These are phyloP conservation scores for Oreohelix idahoensis DNA, from an alignment of 1,140 invertebrate species.

Conservation along the genomic window DNA sequence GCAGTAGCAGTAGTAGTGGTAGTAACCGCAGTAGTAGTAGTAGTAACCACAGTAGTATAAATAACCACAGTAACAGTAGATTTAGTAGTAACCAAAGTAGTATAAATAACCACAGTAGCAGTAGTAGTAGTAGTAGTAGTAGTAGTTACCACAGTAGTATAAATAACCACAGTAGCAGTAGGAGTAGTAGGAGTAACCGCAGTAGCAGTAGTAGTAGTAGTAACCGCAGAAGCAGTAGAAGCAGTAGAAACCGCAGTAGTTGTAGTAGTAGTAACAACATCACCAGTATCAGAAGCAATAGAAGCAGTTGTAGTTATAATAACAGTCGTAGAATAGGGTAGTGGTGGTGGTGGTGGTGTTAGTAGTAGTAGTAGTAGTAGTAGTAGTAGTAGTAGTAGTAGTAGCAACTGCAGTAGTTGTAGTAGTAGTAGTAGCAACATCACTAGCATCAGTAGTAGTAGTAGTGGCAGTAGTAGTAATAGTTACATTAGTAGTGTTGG, in stretches of 20 bases:
- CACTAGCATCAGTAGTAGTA: conserved; percentile 4
- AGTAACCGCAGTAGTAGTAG: too few relatives aligned
- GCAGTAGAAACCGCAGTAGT: too few relatives aligned
- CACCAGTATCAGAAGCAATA: too few relatives aligned
- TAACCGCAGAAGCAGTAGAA: background rate
- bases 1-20: too few relatives aligned
- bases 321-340: background rate
- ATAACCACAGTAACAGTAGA: background rate
- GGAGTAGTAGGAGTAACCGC: too few relatives aligned
- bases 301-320: background rate
- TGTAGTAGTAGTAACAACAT: too few relatives aligned
- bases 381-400: conserved; percentile 11
- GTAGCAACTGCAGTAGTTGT: too few relatives aligned
- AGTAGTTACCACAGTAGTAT: background rate
- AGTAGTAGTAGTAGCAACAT: too few relatives aligned
- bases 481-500: too few relatives aligned
- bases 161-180: background rate
- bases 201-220: conserved; percentile 16
- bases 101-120: background rate
- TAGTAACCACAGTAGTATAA: too few relatives aligned
- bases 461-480: background rate
- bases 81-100: background rate
- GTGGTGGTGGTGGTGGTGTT: too few relatives aligned
- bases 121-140: conserved; percentile 23
- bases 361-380: conserved; percentile 9